Conservation (phyloP, 1,140 invertebrate species). For the Panulirus ornatus region DNA sequence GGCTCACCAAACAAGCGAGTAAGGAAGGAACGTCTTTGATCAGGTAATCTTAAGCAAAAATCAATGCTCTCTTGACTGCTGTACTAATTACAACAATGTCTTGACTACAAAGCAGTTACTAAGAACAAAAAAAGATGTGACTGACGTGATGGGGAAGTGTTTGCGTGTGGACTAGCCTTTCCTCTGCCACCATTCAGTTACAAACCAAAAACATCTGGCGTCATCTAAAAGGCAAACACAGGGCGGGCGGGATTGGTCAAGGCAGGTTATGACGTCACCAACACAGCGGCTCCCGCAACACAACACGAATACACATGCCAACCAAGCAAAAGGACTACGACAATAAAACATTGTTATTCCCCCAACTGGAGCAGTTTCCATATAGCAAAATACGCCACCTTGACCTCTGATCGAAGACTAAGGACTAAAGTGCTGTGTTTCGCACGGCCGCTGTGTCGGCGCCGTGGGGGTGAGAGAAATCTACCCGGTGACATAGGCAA, state of each 20-base stretch:
- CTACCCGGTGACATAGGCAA: slow-evolving; percentile 21
- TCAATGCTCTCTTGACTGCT: too few relatives aligned
- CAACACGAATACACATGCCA: slow-evolving; percentile 22
- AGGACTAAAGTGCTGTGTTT: background rate
- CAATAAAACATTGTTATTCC: background rate
- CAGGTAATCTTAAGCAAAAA: too few relatives aligned
- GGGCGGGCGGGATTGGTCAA: background rate
- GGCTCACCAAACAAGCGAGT: too few relatives aligned
- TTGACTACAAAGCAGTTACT: too few relatives aligned
- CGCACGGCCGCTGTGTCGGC: slow-evolving; percentile 36
- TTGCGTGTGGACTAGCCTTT: background rate
- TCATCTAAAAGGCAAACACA: background rate
- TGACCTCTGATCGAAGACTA: background rate
- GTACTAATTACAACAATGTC: too few relatives aligned
- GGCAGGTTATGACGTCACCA: slow-evolving; percentile 40
- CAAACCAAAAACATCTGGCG: background rate
- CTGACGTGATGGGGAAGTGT: too few relatives aligned
- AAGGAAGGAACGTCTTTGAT: too few relatives aligned
- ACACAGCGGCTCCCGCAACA: slow-evolving; percentile 65
- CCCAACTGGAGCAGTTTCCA: background rate
- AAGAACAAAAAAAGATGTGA: too few relatives aligned
- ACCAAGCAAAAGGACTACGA: background rate
- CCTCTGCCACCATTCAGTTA: background rate
- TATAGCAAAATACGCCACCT: background rate
- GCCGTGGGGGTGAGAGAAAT: slow-evolving; percentile 18